Evolutionary conservation across 2,797 vertebrate genomes (phyloP).

Genomic region (Scarus forsteni): DNA sequence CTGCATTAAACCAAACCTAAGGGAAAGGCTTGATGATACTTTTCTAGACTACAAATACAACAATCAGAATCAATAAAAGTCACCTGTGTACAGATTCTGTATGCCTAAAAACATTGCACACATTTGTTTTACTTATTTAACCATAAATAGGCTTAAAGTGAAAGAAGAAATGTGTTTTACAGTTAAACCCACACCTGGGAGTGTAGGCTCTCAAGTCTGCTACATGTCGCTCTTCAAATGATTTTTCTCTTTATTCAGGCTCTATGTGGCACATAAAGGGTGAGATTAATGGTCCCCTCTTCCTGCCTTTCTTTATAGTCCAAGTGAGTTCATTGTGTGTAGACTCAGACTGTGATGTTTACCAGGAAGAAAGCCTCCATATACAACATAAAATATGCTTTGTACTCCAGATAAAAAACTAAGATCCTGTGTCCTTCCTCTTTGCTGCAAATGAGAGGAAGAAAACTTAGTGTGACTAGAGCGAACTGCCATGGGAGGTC

Average conservation of each 20-base stretch:
- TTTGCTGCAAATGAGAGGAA: slow-evolving; percentile 44
- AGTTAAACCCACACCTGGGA: background rate
- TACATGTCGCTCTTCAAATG: background rate
- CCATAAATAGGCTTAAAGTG: background rate
- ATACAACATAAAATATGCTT: slow-evolving; percentile 38
- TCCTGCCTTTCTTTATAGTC: slow-evolving; percentile 46
- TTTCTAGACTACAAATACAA: too few species aligned
- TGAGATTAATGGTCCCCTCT: slow-evolving; percentile 49
- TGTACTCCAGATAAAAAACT: slow-evolving; percentile 50
- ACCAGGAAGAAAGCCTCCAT: slow-evolving; percentile 53
- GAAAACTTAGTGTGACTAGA: slow-evolving; percentile 39
- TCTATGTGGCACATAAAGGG: slow-evolving; percentile 31
- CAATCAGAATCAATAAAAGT: too few species aligned
- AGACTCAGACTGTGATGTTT: slow-evolving; percentile 30
- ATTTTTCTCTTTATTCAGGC: slow-evolving; percentile 24
- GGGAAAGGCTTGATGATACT: too few species aligned
- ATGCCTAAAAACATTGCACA: too few species aligned
- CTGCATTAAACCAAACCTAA: too few species aligned
- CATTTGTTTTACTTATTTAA: too few species aligned
- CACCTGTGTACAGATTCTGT: too few species aligned
- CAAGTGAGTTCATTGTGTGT: slow-evolving; percentile 28
- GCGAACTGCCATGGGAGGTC: slow-evolving; percentile 63
- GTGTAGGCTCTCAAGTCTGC: background rate
- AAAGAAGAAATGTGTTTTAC: background rate
- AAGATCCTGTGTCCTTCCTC: slow-evolving; percentile 48